Evolutionary conservation across 2,113 vertebrate species (phyloP), one percentile per base, ranked within the genome.

Genomic region (Verasper variegatus): DNA sequence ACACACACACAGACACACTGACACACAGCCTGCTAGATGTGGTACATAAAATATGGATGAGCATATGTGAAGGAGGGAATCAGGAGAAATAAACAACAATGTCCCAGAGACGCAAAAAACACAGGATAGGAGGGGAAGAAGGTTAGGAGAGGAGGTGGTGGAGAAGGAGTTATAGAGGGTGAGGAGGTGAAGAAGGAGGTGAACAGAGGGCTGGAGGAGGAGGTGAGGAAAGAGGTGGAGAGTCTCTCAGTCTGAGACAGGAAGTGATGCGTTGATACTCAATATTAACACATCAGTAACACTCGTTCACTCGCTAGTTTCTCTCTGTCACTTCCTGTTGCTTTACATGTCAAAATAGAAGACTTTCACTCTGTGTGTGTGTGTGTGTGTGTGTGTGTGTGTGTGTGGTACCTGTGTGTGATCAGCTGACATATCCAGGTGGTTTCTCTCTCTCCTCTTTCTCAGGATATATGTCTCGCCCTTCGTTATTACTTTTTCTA

Each of bases 31-130:
- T 54, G 51, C 51, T 54, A 54, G 51, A 54, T 8, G 9, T 54
- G 20, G 51, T 21, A 52, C 31, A 63, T 76, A 72, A 67, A 83
- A 86, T 81, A 86, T 84, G 84, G 83, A 84, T 47, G 84, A 86
- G 20, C 89, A 85, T 83, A 87, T 87, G 86, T 55, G 77, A 63
- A 76, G 75, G 82, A 81, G 70, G 74, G 68, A 85, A 71, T 68
- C 59, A 35, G 76, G 62, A 75, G 26, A 90, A 82, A 88, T 66
- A 84, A 76, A 85, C 74, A 80, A 77, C 24, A 6, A 61, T 3
- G 21, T 57, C 68, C 20, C 62, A 0, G 9, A 71, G 66, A 59
- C 12, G 20, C 54, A 54, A 54, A 54, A 20, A 0, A 54, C 7
- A 21, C 12, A 7, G 17, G 18, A 52, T 17, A 20, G 20, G 8